Evolutionary conservation across 1,140 invertebrate genomes (phyloP).

Genomic region (Habropoda laboriosa): DNA sequence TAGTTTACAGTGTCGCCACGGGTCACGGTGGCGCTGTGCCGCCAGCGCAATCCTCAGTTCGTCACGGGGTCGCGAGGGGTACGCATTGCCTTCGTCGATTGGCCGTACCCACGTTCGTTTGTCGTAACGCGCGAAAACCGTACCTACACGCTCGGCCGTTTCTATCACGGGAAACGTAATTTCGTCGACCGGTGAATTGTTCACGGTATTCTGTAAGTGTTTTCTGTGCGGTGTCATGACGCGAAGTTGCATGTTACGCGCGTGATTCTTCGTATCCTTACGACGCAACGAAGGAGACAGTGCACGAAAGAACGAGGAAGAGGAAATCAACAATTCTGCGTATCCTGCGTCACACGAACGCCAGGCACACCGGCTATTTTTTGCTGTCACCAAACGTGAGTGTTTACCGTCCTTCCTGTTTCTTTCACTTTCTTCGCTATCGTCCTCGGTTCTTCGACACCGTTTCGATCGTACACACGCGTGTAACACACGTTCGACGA

Average conservation of each 20-base stretch:
- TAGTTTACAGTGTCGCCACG: constrained; percentile 78
- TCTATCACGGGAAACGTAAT: neutral
- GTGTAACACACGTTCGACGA: neutral
- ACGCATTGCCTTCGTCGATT: constrained; percentile 66
- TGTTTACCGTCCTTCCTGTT: neutral
- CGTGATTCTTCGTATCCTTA: constrained; percentile 13
- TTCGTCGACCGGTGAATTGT: neutral
- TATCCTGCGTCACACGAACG: constrained; percentile 30
- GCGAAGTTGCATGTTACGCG: constrained; percentile 17
- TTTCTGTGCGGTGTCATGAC: constrained; percentile 41
- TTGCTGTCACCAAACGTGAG: constrained; percentile 55
- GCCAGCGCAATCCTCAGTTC: constrained; percentile 76
- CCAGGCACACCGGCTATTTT: neutral
- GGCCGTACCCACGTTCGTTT: constrained; percentile 42
- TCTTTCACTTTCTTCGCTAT: neutral
- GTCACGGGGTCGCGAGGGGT: constrained; percentile 78
- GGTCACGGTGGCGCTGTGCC: constrained; percentile 79
- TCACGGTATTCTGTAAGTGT: neutral
- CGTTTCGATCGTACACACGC: neutral
- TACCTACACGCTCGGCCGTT: neutral
- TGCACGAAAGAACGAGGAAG: neutral
- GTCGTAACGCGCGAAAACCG: constrained; percentile 56
- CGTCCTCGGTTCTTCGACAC: neutral
- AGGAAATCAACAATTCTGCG: constrained; percentile 5
- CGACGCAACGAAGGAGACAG: constrained; percentile 9